Conservation (phyloP, 2,113 vertebrate genomes). For the Pterocles gutturalis region DNA sequence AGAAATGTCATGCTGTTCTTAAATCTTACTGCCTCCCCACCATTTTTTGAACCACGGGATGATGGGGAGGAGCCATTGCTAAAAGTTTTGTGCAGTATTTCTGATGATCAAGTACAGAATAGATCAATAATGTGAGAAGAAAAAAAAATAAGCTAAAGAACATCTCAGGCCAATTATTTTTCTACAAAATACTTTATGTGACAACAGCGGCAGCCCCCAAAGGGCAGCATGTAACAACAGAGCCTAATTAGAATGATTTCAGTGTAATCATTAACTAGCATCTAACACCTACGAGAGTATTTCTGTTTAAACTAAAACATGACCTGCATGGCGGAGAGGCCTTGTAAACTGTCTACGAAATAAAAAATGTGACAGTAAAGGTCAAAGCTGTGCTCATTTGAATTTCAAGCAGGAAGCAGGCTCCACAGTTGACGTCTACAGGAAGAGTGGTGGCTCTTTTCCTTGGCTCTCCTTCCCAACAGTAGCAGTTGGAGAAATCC, state of each 20-base stretch:
- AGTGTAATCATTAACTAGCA: constrained; percentile 86
- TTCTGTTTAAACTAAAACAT: constrained; percentile 89
- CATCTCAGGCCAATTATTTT: constrained; percentile 84
- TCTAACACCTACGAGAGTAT: constrained; percentile 84
- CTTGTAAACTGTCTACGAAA: constrained; percentile 85
- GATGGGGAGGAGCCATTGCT: neutral
- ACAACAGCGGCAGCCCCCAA: constrained; percentile 81
- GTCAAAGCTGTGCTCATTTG: constrained; percentile 81
- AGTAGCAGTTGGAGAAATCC: constrained; percentile 77
- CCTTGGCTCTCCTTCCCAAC: constrained; percentile 63
- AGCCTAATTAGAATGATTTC: constrained; percentile 87
- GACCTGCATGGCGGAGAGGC: constrained; percentile 82
- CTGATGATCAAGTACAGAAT: constrained; percentile 51
- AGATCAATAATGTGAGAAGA: constrained; percentile 65
- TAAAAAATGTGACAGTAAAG: constrained; percentile 86
- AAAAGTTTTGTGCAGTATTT: constrained; percentile 16
- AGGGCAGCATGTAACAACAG: constrained; percentile 82
- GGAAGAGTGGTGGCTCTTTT: constrained; percentile 57
- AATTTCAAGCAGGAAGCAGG: constrained; percentile 82
- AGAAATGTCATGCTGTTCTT: neutral
- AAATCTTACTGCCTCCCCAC: neutral
- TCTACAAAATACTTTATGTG: constrained; percentile 81
- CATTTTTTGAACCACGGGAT: neutral
- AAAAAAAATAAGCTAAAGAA: constrained; percentile 18
- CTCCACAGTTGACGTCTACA: neutral